A percentile compares a stretch with the other conserved stretches of the same genome.
These are phyloP conservation scores for Crenuchus spilurus DNA, from an alignment of 2,797 vertebrate species.

Conservation along the genomic window DNA sequence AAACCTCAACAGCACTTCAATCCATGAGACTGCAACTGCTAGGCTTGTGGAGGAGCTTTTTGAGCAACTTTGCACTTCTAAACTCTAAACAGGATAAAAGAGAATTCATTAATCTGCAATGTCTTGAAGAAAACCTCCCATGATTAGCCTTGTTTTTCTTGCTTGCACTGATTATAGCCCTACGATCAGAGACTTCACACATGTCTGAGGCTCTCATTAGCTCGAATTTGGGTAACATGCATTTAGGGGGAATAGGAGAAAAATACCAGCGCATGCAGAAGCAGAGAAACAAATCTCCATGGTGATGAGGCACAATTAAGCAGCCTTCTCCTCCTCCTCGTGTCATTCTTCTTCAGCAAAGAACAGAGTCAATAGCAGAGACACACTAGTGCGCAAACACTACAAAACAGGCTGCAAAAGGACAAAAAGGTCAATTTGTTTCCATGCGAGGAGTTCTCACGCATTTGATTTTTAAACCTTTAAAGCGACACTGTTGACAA, in stretches of 20 bases:
- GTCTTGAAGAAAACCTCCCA: neutral
- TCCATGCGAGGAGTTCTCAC: neutral
- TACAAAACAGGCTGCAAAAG: neutral
- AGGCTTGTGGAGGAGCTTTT: neutral
- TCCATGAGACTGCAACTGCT: neutral
- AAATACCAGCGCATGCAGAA: slow-evolving; percentile 16
- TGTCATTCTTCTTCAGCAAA: slow-evolving; percentile 28
- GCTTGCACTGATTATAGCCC: neutral
- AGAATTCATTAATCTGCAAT: slow-evolving; percentile 3
- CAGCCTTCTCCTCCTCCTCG: slow-evolving; percentile 8
- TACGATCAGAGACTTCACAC: neutral
- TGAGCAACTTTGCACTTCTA: neutral
- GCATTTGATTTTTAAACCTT: neutral
- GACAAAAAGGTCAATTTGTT: slow-evolving; percentile 7
- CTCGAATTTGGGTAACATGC: slow-evolving; percentile 17
- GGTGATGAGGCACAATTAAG: slow-evolving; percentile 41
- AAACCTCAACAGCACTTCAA: neutral
- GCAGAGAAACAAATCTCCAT: slow-evolving; percentile 32
- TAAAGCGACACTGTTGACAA: too few relatives aligned
- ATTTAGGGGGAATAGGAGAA: slow-evolving; percentile 5
- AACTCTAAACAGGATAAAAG: neutral
- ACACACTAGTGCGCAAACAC: slow-evolving; percentile 26
- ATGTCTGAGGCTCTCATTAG: neutral
- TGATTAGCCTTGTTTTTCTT: neutral
- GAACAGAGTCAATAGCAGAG: slow-evolving; percentile 37